Evolutionary conservation across 2,797 vertebrate genomes (phyloP).

Genomic region (Malacoctenus gilli): DNA sequence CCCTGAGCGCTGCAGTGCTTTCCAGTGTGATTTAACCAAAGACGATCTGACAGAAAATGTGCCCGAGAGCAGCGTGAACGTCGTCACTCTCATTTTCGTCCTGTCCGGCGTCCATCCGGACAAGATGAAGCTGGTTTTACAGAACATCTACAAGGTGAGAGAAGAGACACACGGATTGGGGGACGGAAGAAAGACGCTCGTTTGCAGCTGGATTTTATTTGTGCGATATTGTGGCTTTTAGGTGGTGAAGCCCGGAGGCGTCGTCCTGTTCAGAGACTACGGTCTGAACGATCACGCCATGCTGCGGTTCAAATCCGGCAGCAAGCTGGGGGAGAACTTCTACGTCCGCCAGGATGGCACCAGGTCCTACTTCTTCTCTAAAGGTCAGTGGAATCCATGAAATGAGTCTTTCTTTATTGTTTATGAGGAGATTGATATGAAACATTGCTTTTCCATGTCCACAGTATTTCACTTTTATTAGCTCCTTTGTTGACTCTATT

Average conservation of each 20-base stretch:
- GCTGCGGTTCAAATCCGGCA: conserved; percentile 92
- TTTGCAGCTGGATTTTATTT: no score
- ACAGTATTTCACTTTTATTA: rapidly evolving
- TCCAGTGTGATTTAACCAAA: conserved; percentile 94
- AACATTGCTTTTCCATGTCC: not conserved
- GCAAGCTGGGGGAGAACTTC: conserved; percentile 93
- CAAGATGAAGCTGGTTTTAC: conserved; percentile 89
- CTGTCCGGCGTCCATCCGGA: conserved; percentile 94
- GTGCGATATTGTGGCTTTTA: conserved; percentile 58
- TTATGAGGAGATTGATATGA: not conserved
- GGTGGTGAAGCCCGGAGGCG: conserved; percentile 91
- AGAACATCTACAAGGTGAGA: conserved; percentile 89
- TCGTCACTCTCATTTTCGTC: conserved; percentile 91
- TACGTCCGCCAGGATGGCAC: conserved; percentile 97
- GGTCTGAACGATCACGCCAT: conserved; percentile 95
- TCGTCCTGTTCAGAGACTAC: conserved; percentile 93
- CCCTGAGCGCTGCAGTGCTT: conserved; percentile 86
- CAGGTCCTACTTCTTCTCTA: conserved; percentile 93
- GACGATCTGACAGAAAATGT: conserved; percentile 86
- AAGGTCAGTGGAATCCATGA: conserved; percentile 80
- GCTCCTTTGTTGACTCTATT: no score
- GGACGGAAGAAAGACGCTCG: not conserved
- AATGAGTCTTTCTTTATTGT: not conserved
- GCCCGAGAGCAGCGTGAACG: conserved; percentile 85
- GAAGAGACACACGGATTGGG: not conserved